These are phyloP conservation scores for Azemiops feae DNA, from an alignment of 2,113 vertebrate genomes.

Conservation along the genomic window DNA sequence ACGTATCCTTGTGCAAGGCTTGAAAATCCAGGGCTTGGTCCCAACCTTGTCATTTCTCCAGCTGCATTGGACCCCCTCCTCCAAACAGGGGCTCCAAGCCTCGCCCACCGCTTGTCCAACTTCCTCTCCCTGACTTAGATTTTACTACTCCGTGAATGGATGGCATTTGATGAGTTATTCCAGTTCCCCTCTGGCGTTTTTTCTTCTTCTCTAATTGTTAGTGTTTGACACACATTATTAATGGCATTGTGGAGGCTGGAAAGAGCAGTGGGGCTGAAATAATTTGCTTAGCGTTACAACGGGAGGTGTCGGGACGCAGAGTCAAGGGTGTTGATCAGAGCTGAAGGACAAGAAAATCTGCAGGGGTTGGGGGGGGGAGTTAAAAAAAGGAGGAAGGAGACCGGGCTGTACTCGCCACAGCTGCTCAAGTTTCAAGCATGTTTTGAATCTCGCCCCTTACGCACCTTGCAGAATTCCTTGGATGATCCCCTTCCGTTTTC, in stretches of 20 bases:
- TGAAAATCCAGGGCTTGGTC: too few relatives aligned
- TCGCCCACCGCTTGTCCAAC: neutral
- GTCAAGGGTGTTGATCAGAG: neutral
- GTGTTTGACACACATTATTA: neutral
- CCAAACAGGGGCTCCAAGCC: neutral
- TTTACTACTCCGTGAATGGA: neutral
- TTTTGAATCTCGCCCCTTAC: neutral
- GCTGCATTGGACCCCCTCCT: neutral
- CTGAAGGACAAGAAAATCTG: neutral
- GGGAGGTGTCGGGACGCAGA: neutral
- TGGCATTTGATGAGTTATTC: neutral
- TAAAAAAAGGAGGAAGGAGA: neutral
- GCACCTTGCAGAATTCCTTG: neutral
- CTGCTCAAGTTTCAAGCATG: neutral
- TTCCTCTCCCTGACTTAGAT: neutral
- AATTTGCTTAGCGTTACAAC: neutral
- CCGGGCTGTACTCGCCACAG: fast-evolving
- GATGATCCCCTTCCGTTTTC: neutral
- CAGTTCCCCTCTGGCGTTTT: neutral
- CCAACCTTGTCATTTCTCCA: neutral
- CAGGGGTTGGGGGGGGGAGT: neutral
- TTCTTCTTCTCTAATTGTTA: neutral
- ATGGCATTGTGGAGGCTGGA: neutral
- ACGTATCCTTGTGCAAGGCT: too few relatives aligned
- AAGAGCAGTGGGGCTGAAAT: neutral